Base-by-base conservation (phyloP, 2,888 invertebrate species). In the Drosophila trichaetosa region DNA sequence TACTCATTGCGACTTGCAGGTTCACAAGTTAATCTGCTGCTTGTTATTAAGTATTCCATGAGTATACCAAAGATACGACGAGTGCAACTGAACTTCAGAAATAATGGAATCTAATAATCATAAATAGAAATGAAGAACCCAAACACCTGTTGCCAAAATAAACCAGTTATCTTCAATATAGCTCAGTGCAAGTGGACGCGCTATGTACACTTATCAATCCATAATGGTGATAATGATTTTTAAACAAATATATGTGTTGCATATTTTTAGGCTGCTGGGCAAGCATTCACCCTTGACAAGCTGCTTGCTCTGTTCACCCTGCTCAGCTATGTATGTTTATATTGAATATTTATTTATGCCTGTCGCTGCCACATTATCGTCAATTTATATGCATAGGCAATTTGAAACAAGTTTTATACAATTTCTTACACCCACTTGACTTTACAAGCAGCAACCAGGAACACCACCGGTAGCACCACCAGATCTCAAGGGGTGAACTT, bases 381-480 rank as follows among this genome's bases (percentile, higher is more conserved):
- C 93, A 92, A 93, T 93, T 93, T 93, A 93, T 93, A 93, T 93
- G 93, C 93, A 93, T 92, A 93, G 93, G 91, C 92, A 92, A 92
- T 92, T 92, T 93, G 91, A 69, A 90, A 90, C 87, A 90, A 92
- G 92, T 92, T 93, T 93, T 92, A 92, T 88, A 88, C 80, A 92
- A 93, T 92, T 92, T 91, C 87, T 92, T 92, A 89, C 91, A 90
- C 83, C 84, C 91, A 93, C 93, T 93, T 93, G 93, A 93, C 87
- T 92, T 86, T 78, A 61, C 65, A 73, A 56, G 38, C 27, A 54
- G 34, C 56, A 38, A 38, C 56, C 36, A 29, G 79, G 58, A 52
- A 52, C 38, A 40, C 27, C 40, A 56, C 34, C 48, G 57, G 10
- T 62, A 76, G 54, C 62, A 76, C 46, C 75, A 77, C 36, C 69